Evolutionary conservation across 2,113 vertebrate species (phyloP), one percentile per base, ranked within the genome.

Genomic region (Myotis lucifugus): DNA sequence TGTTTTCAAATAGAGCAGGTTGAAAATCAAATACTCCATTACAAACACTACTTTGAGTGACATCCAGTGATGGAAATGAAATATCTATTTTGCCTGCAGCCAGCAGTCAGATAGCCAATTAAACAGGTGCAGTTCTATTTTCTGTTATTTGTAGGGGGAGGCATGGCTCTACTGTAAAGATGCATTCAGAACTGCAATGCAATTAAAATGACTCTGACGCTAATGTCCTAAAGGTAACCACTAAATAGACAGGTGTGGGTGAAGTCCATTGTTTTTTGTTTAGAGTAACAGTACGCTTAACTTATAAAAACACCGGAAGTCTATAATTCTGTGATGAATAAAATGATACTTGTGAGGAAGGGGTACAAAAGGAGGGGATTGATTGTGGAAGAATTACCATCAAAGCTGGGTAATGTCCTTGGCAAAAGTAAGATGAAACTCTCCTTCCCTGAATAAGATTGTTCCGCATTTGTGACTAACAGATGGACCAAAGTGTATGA

Each of bases 191-290:
- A 32, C 34, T 40, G 37, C n/a, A 52, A 29, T 61, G 74, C 52
- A 83, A 81, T 77, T 81, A 70, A 88, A 91, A 69, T n/a, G 42
- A 67, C 78, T 93, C 48, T 81, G 87, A 88, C 85, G 84, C 79
- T 64, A 77, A 52, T 19, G 37, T 29, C 66, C 56, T 90, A 29
- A 93, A 85, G 66, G 29, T 95, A 72, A 74, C 29, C 61, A 78
- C 78, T 88, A 81, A 87, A 95, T 14, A 50, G 50, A 64, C 61
- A 81, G 9, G 73, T 64, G 10, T 85, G 72, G 13, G 17, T 23
- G 61, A 50, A 67, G 67, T n/a, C 29, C 17, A 6, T 48, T 61
- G 4, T 66, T 64, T 11, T 66, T 64, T 70, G 40, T 85, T 91
- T 86, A 73, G 17, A 82, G 66, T 37, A 84, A 90, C 25, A 72